Conservation (phyloP, 2,888 invertebrate genomes). For the Bursaphelenchus okinawaensis region DNA sequence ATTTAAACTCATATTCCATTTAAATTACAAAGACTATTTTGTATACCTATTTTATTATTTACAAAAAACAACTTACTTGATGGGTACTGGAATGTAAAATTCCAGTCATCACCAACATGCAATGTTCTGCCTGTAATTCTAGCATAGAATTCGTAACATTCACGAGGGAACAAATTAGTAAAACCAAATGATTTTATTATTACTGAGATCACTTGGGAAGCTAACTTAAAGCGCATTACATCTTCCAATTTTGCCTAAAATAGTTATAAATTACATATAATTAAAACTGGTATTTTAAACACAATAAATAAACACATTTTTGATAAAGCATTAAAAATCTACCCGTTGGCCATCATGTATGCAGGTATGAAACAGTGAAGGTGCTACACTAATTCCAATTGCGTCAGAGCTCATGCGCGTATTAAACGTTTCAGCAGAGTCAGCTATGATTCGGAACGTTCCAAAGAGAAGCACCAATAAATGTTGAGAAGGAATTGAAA, state of each 20-base stretch:
- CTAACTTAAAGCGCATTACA: slow-evolving; percentile 81
- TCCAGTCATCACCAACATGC: slow-evolving; percentile 89
- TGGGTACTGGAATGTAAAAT: slow-evolving; percentile 72
- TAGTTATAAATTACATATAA: not conserved
- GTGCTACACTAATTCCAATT: slow-evolving; percentile 86
- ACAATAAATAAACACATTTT: not conserved
- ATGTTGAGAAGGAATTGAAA: slow-evolving; percentile 80
- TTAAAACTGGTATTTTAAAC: not conserved
- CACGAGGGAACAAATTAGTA: slow-evolving; percentile 80
- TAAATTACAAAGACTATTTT: not conserved
- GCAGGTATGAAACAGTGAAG: slow-evolving; percentile 91
- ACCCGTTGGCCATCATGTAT: slow-evolving; percentile 78
- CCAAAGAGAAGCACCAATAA: slow-evolving; percentile 89
- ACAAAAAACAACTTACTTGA: slow-evolving; percentile 45
- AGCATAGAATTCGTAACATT: slow-evolving; percentile 82
- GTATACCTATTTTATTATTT: not conserved
- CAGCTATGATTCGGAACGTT: slow-evolving; percentile 88
- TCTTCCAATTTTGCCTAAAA: slow-evolving; percentile 85
- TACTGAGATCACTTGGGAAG: slow-evolving; percentile 90
- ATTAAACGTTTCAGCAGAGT: slow-evolving; percentile 79
- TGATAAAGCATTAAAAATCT: too few relatives aligned
- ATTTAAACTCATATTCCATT: not conserved
- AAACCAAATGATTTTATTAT: slow-evolving; percentile 73
- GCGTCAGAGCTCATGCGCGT: slow-evolving; percentile 93
- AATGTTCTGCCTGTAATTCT: slow-evolving; percentile 85